Conservation (phyloP, 2,888 invertebrate species). For the Cephus nigrinus region DNA sequence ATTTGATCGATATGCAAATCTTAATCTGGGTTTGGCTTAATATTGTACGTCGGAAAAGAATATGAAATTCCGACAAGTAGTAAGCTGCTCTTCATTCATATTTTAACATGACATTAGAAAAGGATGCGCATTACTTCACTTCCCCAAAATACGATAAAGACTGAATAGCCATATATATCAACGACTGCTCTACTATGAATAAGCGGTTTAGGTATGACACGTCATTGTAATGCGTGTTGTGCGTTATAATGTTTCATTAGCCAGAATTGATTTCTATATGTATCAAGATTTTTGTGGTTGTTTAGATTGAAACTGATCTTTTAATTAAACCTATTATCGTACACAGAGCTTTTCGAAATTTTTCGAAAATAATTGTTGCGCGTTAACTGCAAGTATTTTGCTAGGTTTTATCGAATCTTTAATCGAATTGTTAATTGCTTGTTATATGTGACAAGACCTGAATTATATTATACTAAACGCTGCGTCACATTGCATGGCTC, state of each 20-base stretch:
- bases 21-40: background rate
- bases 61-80: background rate
- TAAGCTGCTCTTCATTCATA: background rate
- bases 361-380: background rate
- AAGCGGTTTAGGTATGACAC: background rate
- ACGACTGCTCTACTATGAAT: background rate
- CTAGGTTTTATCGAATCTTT: background rate
- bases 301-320: background rate
- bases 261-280: conserved; percentile 9
- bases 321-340: background rate
- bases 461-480: background rate
- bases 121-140: conserved; percentile 27
- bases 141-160: conserved; percentile 47
- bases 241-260: conserved; percentile 10
- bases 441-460: background rate
- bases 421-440: background rate
- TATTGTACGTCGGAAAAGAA: background rate
- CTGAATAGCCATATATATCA: conserved; percentile 46
- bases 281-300: conserved; percentile 11
- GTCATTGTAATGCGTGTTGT: background rate
- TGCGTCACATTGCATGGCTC: background rate
- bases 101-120: conserved; percentile 27
- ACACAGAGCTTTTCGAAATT: background rate
- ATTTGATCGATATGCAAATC: background rate
- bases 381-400: background rate